These are phyloP conservation scores for Epinephelus malabaricus DNA, from an alignment of 2,797 vertebrate species.

Conservation along the genomic window DNA sequence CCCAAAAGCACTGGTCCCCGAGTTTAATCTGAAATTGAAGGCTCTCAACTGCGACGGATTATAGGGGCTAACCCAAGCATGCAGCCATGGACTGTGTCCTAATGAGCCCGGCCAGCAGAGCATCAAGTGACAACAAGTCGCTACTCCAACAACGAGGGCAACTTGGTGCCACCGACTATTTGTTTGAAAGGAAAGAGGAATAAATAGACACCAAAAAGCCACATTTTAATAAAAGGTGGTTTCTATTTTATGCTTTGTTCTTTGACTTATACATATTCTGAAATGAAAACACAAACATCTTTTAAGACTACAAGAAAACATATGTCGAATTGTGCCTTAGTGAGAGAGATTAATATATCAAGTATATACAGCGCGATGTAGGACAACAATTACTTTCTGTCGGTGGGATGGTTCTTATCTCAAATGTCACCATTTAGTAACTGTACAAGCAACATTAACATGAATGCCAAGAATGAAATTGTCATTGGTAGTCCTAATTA, in stretches of 20 bases:
- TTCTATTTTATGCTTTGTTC: slow-evolving; percentile 83
- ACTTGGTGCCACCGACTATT: slow-evolving; percentile 10
- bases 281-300: slow-evolving; percentile 91
- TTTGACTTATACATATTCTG: slow-evolving; percentile 91
- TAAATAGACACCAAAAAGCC: slow-evolving; percentile 61
- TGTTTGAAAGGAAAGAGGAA: slow-evolving; percentile 45
- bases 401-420: slow-evolving; percentile 61
- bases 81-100: slow-evolving; percentile 54
- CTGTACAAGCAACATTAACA: slow-evolving; percentile 66
- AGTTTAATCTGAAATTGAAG: slow-evolving; percentile 82
- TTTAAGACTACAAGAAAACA: slow-evolving; percentile 88
- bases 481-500: slow-evolving; percentile 31
- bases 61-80: slow-evolving; percentile 66
- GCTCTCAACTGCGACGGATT: slow-evolving; percentile 77
- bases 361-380: slow-evolving; percentile 93
- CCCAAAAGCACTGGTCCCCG: slow-evolving; percentile 65
- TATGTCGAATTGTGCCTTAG: slow-evolving; percentile 89
- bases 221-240: slow-evolving; percentile 77
- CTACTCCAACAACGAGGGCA: slow-evolving; percentile 23
- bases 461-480: slow-evolving; percentile 44
- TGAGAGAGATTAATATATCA: slow-evolving; percentile 88
- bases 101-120: slow-evolving; percentile 70
- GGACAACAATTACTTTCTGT: slow-evolving; percentile 83
- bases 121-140: slow-evolving; percentile 70
- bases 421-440: slow-evolving; percentile 57